A percentile compares a stretch with the other conserved stretches of the same genome.
These are phyloP conservation scores for Ahaetulla prasina DNA, from an alignment of 2,113 vertebrate species.

Conservation along the genomic window DNA sequence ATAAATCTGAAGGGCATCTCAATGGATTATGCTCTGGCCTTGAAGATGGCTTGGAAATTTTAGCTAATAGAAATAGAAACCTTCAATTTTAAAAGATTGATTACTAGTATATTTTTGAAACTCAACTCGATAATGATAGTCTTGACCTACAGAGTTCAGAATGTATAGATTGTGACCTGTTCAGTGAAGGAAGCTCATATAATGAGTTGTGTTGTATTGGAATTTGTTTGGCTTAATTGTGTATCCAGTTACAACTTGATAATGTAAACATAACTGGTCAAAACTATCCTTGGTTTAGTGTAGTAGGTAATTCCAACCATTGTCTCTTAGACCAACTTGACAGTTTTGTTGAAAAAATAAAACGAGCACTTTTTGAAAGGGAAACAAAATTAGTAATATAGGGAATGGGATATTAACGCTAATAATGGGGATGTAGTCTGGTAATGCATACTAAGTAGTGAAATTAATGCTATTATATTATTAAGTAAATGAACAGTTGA, in stretches of 20 bases:
- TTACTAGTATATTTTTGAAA: not conserved
- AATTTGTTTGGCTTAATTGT: not conserved
- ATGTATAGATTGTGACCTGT: not conserved
- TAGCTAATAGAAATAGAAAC: not conserved
- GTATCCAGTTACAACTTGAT: not conserved
- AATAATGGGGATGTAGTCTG: not conserved
- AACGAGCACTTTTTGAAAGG: not conserved
- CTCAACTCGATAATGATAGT: not conserved
- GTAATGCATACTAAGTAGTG: not conserved
- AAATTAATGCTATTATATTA: not conserved
- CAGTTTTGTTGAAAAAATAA: not conserved
- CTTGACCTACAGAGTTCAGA: not conserved
- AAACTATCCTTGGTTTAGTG: not conserved
- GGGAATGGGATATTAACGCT: not conserved
- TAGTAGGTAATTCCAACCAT: not conserved
- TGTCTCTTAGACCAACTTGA: not conserved
- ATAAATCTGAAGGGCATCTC: not conserved
- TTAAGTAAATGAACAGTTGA: not conserved
- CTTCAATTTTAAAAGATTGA: not conserved
- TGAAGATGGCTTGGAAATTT: not conserved
- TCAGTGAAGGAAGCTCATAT: not conserved
- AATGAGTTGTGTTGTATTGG: not conserved
- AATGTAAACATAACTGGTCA: not conserved
- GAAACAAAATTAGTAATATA: not conserved
- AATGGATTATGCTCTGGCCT: not conserved